phyloP scores from a whole-genome alignment of 2,113 vertebrate genomes.

The Montifringilla adamsi region DNA sequence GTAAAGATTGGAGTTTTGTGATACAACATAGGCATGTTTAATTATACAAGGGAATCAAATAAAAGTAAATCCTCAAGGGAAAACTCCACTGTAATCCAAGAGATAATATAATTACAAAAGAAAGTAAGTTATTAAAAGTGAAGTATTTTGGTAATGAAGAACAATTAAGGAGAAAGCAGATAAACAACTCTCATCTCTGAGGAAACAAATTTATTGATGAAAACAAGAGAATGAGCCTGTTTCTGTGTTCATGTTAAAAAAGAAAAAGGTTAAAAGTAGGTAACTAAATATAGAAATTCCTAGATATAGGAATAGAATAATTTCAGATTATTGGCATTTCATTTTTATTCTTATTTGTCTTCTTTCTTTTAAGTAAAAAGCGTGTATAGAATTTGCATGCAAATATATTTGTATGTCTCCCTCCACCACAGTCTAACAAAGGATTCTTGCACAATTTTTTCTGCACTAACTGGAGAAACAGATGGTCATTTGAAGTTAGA shows the following conservation, averaged over 20 bases:
- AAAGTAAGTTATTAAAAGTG: conserved; percentile 14
- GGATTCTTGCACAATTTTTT: neutral
- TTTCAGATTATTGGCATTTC: neutral
- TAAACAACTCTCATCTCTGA: neutral
- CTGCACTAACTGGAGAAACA: neutral
- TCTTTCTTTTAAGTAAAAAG: neutral
- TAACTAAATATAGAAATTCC: neutral
- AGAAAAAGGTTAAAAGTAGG: neutral
- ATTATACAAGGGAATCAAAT: neutral
- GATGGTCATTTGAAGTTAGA: neutral
- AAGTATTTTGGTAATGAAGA: conserved; percentile 14
- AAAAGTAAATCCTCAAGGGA: conserved; percentile 13
- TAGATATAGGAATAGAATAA: neutral
- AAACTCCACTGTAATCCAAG: neutral
- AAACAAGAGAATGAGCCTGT: neutral
- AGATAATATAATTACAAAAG: conserved; percentile 3
- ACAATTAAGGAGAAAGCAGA: neutral
- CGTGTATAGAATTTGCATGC: neutral
- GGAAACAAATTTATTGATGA: neutral
- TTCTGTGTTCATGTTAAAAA: neutral
- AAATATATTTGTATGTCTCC: neutral
- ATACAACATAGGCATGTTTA: neutral
- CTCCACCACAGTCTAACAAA: neutral
- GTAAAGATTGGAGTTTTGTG: neutral
- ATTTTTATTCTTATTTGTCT: neutral